A percentile compares a stretch with the other conserved stretches of the same genome.
phyloP scores from a whole-genome alignment of 30 jellyfish, hydroid and myxozoan species.

The Pelagia noctiluca region DNA sequence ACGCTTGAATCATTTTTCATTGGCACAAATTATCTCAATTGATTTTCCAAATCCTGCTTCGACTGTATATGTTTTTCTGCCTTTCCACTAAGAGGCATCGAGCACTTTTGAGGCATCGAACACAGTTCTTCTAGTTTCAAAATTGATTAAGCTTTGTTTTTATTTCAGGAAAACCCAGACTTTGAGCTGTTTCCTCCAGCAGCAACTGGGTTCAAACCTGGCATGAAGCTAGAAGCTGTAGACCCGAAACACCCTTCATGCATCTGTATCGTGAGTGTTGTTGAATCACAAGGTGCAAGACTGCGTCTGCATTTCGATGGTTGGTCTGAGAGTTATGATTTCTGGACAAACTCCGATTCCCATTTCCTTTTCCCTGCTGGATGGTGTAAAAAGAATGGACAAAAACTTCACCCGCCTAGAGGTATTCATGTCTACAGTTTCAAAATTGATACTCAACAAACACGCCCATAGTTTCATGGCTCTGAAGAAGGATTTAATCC shows the following conservation, averaged over 20 bases:
- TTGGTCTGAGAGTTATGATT: slow-evolving; percentile 98
- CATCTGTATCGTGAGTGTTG: slow-evolving; percentile 93
- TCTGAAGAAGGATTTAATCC: too few relatives aligned
- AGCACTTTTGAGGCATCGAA: too few relatives aligned
- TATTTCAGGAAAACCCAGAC: slow-evolving; percentile 85
- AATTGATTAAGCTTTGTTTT: neutral
- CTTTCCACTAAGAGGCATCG: too few relatives aligned
- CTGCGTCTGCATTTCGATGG: slow-evolving; percentile 97
- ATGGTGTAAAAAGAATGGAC: slow-evolving; percentile 74
- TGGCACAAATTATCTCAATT: too few relatives aligned
- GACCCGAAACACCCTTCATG: slow-evolving; percentile 97
- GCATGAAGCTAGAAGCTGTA: slow-evolving; percentile 97
- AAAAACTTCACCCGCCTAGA: slow-evolving; percentile 85
- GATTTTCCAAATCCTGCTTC: too few relatives aligned
- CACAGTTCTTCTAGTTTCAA: too few relatives aligned
- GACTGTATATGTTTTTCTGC: too few relatives aligned
- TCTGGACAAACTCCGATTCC: slow-evolving; percentile 97
- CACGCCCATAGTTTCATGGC: too few relatives aligned
- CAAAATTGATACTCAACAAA: too few relatives aligned
- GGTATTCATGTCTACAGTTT: too few relatives aligned
- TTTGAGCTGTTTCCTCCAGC: slow-evolving; percentile 76
- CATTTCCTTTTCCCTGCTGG: slow-evolving; percentile 92
- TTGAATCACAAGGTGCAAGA: slow-evolving; percentile 94
- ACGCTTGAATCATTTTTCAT: too few relatives aligned
- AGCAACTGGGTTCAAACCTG: slow-evolving; percentile 74